A percentile compares a stretch with the other conserved stretches of the same genome.
phyloP scores from a whole-genome alignment of 2,113 vertebrate species.

The Cariama cristata region DNA sequence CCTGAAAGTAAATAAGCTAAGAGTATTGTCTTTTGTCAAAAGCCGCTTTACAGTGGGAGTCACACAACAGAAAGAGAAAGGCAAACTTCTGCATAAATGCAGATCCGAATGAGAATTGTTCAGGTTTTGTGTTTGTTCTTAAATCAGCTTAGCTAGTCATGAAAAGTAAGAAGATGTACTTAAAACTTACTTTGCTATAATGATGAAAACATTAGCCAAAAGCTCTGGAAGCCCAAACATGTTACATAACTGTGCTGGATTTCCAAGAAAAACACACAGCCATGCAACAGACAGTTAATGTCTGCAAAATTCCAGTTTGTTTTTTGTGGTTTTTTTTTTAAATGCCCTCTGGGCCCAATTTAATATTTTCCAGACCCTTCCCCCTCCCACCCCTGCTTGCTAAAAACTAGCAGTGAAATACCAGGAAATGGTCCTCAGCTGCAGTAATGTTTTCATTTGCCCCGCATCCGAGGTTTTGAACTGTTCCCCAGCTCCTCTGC shows the following conservation, averaged over 20 bases:
- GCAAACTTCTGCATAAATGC: not conserved
- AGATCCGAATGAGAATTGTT: not conserved
- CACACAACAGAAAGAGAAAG: not conserved
- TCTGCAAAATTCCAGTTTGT: not conserved
- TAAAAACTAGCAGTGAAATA: conserved; percentile 37
- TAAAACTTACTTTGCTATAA: not conserved
- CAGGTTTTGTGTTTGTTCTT: not conserved
- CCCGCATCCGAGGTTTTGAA: not conserved
- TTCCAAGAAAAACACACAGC: conserved; percentile 37
- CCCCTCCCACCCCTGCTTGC: not conserved
- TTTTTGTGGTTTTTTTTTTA: not conserved
- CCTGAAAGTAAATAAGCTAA: not conserved
- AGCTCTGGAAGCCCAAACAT: not conserved
- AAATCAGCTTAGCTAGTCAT: not conserved
- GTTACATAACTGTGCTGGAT: not conserved
- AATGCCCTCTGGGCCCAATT: conserved; percentile 8
- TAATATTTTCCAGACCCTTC: conserved; percentile 52
- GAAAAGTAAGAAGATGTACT: not conserved
- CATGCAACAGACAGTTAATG: not conserved
- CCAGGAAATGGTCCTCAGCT: conserved; percentile 53
- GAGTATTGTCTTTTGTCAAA: not conserved
- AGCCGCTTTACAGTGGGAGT: not conserved
- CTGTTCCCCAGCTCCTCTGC: not conserved
- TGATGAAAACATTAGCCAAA: not conserved
- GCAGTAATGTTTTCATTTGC: conserved; percentile 28